These are phyloP conservation scores for Rhinopomastus cyanomelas DNA, from an alignment of 2,113 vertebrate species.

Conservation along the genomic window DNA sequence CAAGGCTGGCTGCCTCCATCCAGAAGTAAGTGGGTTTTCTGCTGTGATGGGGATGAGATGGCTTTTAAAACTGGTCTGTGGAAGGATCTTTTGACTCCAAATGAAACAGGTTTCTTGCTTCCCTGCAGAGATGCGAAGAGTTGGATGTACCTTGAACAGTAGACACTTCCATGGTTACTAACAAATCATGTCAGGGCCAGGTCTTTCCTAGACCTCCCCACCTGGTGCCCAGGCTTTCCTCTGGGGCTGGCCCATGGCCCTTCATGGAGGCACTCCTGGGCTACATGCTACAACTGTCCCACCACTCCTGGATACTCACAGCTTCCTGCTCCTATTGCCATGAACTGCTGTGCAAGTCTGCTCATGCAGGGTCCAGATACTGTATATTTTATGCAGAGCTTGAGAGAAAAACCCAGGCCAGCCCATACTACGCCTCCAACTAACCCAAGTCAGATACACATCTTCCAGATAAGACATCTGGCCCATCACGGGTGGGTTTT, in stretches of 20 bases:
- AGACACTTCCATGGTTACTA: neutral
- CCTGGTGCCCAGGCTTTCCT: neutral
- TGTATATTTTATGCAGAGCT: neutral
- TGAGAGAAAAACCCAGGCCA: neutral
- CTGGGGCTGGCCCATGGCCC: neutral
- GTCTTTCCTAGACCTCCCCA: neutral
- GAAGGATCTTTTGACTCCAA: neutral
- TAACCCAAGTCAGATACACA: neutral
- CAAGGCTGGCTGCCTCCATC: neutral
- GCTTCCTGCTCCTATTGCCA: neutral
- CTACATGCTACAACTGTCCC: neutral
- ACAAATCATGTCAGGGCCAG: neutral
- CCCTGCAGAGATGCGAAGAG: neutral
- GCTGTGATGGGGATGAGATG: neutral
- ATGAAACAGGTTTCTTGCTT: neutral
- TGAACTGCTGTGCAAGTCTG: neutral
- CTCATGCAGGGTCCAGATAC: neutral
- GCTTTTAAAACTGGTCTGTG: neutral
- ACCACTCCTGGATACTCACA: neutral
- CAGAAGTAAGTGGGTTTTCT: neutral
- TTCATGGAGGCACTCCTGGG: neutral
- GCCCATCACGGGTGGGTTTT: accelerated
- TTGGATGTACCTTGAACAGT: neutral
- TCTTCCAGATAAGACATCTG: neutral
- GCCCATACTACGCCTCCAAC: neutral